Evolutionary conservation across 1,140 invertebrate genomes (phyloP).

Genomic region (Spodoptera frugiperda): DNA sequence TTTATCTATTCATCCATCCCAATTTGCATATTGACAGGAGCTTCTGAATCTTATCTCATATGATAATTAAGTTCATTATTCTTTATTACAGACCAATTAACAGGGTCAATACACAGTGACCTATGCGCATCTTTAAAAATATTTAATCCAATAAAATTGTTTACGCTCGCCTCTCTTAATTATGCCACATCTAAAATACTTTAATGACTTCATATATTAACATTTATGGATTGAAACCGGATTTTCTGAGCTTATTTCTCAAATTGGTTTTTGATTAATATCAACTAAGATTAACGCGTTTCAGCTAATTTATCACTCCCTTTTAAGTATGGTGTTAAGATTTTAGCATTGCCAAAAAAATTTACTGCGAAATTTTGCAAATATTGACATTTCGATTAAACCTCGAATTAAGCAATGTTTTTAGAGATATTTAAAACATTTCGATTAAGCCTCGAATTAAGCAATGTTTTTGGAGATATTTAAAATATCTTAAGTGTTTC

Average conservation of each 20-base stretch:
- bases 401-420: not conserved
- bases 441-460: not conserved
- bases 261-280: conserved; percentile 36
- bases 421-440: not conserved
- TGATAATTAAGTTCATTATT: too few species aligned
- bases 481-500: too few species aligned
- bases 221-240: conserved; percentile 32
- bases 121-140: too few species aligned
- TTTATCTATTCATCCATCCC: too few species aligned
- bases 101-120: too few species aligned
- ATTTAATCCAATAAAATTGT: too few species aligned
- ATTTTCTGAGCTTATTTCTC: not conserved
- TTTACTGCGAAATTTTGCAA: conserved; percentile 4
- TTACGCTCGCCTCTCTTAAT: conserved; percentile 3
- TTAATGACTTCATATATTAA: conserved; percentile 33
- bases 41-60: too few species aligned
- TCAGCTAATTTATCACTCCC: conserved; percentile 26
- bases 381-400: not conserved
- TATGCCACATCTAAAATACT: conserved; percentile 11
- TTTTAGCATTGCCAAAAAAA: conserved; percentile 1
- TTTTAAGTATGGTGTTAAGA: conserved; percentile 35
- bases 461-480: not conserved
- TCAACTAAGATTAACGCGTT: conserved; percentile 2
- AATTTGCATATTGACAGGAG: too few species aligned
- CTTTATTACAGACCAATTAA: too few species aligned